Conservation (phyloP, 2,888 invertebrate species). For the Cryptophagus acutangulus region DNA sequence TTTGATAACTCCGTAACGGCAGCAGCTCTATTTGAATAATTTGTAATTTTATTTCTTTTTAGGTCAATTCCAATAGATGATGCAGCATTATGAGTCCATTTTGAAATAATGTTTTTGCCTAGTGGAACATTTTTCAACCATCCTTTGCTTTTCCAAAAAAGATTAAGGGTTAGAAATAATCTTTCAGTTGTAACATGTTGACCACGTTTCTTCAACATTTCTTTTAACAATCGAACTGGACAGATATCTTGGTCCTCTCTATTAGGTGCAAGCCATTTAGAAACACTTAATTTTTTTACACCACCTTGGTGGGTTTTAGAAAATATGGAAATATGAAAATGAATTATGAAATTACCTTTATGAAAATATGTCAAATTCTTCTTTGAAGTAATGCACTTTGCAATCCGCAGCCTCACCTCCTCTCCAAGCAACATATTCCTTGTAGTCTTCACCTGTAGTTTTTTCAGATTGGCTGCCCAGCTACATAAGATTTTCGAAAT, state of each 20-base stretch:
- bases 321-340: too few species aligned
- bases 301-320: slow-evolving; percentile 4
- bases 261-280: slow-evolving; percentile 7
- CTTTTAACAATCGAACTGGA: slow-evolving; percentile 6
- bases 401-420: too few species aligned
- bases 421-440: too few species aligned
- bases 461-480: too few species aligned
- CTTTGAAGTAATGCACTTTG: too few species aligned
- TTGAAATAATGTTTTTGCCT: slow-evolving; percentile 2
- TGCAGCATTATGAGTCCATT: slow-evolving; percentile 7
- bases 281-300: slow-evolving; percentile 8
- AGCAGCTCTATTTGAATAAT: slow-evolving; percentile 6
- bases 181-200: slow-evolving; percentile 4
- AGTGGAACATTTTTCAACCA: slow-evolving; percentile 8
- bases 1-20: too few species aligned
- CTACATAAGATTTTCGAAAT: too few species aligned
- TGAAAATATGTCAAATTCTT: too few species aligned
- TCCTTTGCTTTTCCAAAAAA: slow-evolving; percentile 8
- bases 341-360: too few species aligned
- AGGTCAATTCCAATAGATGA: slow-evolving; percentile 6
- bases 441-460: too few species aligned
- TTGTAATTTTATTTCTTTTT: slow-evolving; percentile 7
- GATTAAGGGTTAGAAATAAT: slow-evolving; percentile 8
- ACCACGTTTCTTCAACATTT: slow-evolving; percentile 7
- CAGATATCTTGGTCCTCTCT: slow-evolving; percentile 6